Evolutionary conservation across 2,888 invertebrate species (phyloP), one percentile per base, ranked within the genome.

Genomic region (Polyploca ridens): DNA sequence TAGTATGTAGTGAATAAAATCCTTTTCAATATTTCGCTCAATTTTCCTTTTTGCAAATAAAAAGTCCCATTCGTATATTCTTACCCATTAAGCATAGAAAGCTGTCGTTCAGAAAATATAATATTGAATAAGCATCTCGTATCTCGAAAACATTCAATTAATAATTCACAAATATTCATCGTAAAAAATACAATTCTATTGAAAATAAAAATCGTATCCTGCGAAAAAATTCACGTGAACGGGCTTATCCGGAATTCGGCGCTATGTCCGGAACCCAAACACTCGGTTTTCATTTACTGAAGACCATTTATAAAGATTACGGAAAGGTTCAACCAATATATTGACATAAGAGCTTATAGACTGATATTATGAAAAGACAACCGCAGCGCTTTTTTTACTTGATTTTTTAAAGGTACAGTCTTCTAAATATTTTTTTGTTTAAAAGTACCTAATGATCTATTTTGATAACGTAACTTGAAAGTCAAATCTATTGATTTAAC

Each of bases 281-380:
- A 62, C 65, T 65, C 62, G 58, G 65, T 68, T 72, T 62, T 65
- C 64, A 64, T 66, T 68, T 66, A 66, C 66, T 57, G 58, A 57
- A 54, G 66, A 67, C 72, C 69, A 76, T 75, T 72, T 69, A 70
- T 75, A 74, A 74, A 68, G 74, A 72, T 75, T 74, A 49, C 6
- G 49, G 57, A 64, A 63, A 38, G 64, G 58, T 62, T 27, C 27
- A 27, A 27, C 67, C 62, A 65, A 49, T 5, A 49, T 49, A 49
- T 49, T 49, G 49, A 49, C 49, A 6, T 49, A 16, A 49, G 49
- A 49, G 49, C 16, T 49, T 73, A 70, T 69, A 27, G 27, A 67
- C 69, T 71, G 65, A 67, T 62, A 46, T 44, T 66, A 71, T 71
- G 62, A 69, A 69, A 66, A 62, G 16, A 16, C 49, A 49, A 16